Base-by-base conservation (phyloP, 2,888 invertebrate genomes). In the Hirtodrosophila duncani region DNA sequence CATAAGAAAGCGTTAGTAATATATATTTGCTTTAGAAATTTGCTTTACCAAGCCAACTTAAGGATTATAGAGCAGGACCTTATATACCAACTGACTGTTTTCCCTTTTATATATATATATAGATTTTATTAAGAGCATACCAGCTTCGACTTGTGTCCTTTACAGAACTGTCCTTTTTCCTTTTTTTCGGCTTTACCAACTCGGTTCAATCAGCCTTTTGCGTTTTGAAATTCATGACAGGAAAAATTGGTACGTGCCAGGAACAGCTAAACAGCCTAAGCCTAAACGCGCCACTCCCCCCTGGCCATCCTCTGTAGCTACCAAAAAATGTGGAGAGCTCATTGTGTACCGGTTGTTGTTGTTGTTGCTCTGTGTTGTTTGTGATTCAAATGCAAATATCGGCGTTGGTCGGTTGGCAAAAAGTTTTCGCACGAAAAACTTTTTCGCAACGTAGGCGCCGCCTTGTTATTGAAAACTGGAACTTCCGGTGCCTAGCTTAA, bases 171-270 rank as follows among this genome's bases (percentile, higher is more conserved):
- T 27, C 43, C 33, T 43, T 57, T 58, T 50, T 11, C 24, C 26
- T 17, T 27, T 20, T 31, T 55, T 63, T 50, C 38, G 45, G 37
- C 44, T n/a, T n/a, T 31, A 18, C 34, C 31, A 63, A 62, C 67
- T 75, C n/a, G n/a, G 78, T 78, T 78, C 72, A 78, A 72, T 72
- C 72, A 78, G 65, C 60, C 38, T 65, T 53, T 65, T 48, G 52
- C 56, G 61, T 72, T 77, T 77, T 74, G 62, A 63, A 68, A 77
- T 77, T 77, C 81, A 77, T 77, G 80, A 58, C 74, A 59, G 66
- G 61, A 68, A 61, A 48, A 64, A 63, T 74, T 65, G 51, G 64
- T 74, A 77, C 77, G 77, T 80, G 77, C 52, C 67, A 33, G 66
- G 77, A 78, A 77, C 74, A 64, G 62, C 42, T 71, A 80, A 77